Evolutionary conservation across 1,140 invertebrate species (phyloP), one percentile per base, ranked within the genome.

Genomic region (Cydia fagiglandana): DNA sequence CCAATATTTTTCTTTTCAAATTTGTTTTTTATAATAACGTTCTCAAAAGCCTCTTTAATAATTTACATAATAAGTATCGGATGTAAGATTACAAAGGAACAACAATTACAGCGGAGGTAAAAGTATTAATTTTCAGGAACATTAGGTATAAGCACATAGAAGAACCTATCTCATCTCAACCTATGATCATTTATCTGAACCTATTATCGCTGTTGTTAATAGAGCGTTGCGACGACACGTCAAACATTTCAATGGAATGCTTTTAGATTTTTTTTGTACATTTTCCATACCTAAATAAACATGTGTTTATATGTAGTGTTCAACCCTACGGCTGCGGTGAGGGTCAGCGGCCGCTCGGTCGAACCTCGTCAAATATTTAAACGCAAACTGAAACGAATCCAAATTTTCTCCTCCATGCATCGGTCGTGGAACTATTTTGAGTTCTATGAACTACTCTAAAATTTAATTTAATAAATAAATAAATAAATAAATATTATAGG

Each of bases 321-420:
- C 83, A 86, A 73, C 84, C 83, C 83, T 79, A 79, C 24, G 50
- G 64, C 45, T 61, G 66, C 64, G 80, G 76, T 75, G 77, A 41
- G 78, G 83, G 81, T 86, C 85, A 83, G 79, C 75, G 76, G 78
- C 80, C 81, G 81, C 78, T 47, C 77, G 73, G 77, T 83, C 80
- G 79, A 80, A 78, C 78, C 79, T 81, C 79, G 77, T 86, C 79
- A 85, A 87, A 86, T 86, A 86, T 87, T 87, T 81, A 87, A 84
- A 80, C 68, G 79, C 30, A 68, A 80, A 78, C 74, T 77, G 78
- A 80, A 66, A 45, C 34, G 56, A 81, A 78, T 78, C 79, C 75
- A 75, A 79, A 78, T 78, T 79, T 78, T 77, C 76, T 80, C 76
- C 66, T 75, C 75, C 17, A 70, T 38, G 66, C 30, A 70, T 70